Percentiles rank a stretch among this genome's conserved stretches.
Evolutionary conservation across 2,113 vertebrate genomes (phyloP).

Genomic region (Macrotis lagotis): DNA sequence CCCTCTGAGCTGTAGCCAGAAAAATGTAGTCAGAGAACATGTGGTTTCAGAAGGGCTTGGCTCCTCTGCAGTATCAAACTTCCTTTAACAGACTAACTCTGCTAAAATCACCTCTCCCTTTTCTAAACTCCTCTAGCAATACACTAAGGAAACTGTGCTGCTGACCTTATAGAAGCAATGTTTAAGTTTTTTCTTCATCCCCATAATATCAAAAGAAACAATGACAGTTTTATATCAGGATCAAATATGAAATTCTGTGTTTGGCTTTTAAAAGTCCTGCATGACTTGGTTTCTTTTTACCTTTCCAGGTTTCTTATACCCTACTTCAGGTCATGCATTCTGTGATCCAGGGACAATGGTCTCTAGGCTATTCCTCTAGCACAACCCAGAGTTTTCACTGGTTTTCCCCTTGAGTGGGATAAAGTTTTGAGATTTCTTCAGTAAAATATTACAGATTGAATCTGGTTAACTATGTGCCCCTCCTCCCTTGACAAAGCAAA

Average conservation of each 20-base stretch:
- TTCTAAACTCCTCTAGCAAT: background rate
- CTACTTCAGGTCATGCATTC: background rate
- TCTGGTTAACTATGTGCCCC: too few relatives aligned
- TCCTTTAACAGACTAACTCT: background rate
- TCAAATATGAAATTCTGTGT: background rate
- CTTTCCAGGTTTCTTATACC: background rate
- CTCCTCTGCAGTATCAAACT: fast-evolving
- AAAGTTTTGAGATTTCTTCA: too few relatives aligned
- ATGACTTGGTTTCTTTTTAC: background rate
- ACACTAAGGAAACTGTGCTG: background rate
- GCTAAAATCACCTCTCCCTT: background rate
- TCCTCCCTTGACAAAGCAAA: too few relatives aligned
- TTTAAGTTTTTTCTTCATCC: background rate
- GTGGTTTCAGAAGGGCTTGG: background rate
- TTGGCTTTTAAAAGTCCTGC: background rate
- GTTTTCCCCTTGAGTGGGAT: too few relatives aligned
- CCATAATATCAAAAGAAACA: background rate
- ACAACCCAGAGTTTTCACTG: background rate
- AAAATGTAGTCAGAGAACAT: background rate
- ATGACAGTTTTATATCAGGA: background rate
- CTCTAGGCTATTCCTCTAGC: background rate
- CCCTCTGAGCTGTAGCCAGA: background rate
- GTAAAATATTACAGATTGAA: too few relatives aligned
- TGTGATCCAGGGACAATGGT: background rate
- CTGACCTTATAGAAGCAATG: background rate